These are phyloP conservation scores for Oncorhynchus clarkii DNA, from an alignment of 2,113 vertebrate genomes.

Conservation along the genomic window DNA sequence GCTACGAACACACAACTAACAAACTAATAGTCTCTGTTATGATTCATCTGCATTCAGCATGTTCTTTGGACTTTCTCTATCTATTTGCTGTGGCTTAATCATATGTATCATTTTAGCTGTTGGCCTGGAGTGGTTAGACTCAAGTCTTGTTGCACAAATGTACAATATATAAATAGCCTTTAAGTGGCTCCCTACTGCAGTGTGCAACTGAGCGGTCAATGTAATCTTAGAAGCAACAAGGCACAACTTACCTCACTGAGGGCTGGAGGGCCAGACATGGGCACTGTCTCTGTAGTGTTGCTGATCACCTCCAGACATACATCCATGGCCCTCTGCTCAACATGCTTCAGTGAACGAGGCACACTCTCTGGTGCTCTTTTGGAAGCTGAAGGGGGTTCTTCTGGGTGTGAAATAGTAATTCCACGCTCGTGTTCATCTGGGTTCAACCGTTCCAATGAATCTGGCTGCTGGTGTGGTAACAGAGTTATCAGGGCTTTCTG, in stretches of 20 bases:
- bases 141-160: slow-evolving; percentile 51
- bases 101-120: slow-evolving; percentile 23
- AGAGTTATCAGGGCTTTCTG: slow-evolving; percentile 20
- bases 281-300: slow-evolving; percentile 40
- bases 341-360: slow-evolving; percentile 11
- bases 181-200: slow-evolving; percentile 35
- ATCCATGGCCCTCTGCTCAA: slow-evolving; percentile 38
- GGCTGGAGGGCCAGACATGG: slow-evolving; percentile 48
- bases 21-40: not conserved
- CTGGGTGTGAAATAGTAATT: slow-evolving; percentile 10
- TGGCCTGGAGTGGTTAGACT: slow-evolving; percentile 45
- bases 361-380: slow-evolving; percentile 18
- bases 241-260: slow-evolving; percentile 60
- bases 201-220: slow-evolving; percentile 16
- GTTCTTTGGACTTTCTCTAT: too few relatives aligned
- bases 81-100: slow-evolving; percentile 9
- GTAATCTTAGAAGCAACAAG: slow-evolving; percentile 31
- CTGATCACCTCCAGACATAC: slow-evolving; percentile 34
- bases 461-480: slow-evolving; percentile 20
- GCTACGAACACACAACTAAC: not conserved
- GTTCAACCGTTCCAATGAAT: slow-evolving; percentile 7
- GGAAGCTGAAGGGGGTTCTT: slow-evolving; percentile 11
- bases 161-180: slow-evolving; percentile 74
- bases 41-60: not conserved
- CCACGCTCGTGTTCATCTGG: slow-evolving; percentile 17